phyloP scores from a whole-genome alignment of 2,113 vertebrate genomes.

The Gobiocypris rarus region DNA sequence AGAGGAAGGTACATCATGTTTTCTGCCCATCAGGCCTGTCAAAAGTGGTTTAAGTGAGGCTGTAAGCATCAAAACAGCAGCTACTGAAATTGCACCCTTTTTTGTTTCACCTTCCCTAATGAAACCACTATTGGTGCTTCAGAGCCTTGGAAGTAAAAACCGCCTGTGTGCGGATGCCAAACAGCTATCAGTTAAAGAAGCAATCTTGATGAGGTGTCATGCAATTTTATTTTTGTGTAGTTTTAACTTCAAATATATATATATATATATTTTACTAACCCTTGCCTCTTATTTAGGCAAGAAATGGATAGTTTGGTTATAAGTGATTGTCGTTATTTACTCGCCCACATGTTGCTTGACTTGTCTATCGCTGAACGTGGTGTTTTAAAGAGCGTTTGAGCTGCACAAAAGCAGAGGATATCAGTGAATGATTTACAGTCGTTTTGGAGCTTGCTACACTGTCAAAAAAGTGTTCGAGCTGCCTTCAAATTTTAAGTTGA shows the following conservation, averaged over 20 bases:
- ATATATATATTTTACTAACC: conserved; percentile 16
- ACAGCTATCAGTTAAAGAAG: conserved; percentile 3
- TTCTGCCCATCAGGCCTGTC: background rate
- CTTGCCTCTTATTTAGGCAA: conserved; percentile 1
- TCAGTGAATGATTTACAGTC: background rate
- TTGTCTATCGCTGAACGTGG: background rate
- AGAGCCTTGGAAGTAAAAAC: background rate
- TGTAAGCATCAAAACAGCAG: background rate
- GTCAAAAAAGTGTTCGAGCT: background rate
- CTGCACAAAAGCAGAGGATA: background rate
- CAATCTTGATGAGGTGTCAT: conserved; percentile 7
- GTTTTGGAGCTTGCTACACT: background rate
- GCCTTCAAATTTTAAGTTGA: too few relatives aligned
- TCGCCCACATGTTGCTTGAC: background rate
- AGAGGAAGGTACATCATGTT: background rate
- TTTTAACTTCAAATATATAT: background rate
- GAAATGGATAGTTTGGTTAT: background rate
- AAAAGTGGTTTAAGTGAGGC: background rate
- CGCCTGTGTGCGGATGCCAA: conserved; percentile 22
- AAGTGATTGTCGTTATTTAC: background rate
- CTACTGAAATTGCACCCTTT: background rate
- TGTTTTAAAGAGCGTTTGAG: background rate
- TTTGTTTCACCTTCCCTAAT: conserved; percentile 2
- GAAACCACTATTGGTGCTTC: conserved; percentile 42
- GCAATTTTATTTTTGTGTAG: conserved; percentile 20